Conservation (phyloP, 2,113 vertebrate genomes). For the Tichodroma muraria region DNA sequence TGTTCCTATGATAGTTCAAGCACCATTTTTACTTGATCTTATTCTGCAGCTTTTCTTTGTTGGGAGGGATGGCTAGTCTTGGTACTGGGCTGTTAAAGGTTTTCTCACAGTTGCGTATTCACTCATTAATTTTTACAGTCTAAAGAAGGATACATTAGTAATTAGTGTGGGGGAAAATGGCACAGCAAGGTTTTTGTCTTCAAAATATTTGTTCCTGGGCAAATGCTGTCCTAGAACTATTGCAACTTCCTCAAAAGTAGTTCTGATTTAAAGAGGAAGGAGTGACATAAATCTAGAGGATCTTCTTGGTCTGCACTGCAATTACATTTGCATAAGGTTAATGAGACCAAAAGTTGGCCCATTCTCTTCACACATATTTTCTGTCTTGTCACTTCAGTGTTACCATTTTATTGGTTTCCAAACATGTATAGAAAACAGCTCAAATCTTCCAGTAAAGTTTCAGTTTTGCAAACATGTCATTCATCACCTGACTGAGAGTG, state of each 20-base stretch:
- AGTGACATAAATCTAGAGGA: neutral
- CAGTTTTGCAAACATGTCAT: neutral
- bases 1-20: neutral
- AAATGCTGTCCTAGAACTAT: neutral
- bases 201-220: neutral
- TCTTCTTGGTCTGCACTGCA: neutral
- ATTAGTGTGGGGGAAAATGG: neutral
- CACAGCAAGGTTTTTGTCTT: neutral
- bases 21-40: neutral
- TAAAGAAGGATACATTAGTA: neutral
- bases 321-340: neutral
- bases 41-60: neutral
- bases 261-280: neutral
- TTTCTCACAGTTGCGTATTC: neutral
- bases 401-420: neutral
- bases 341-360: neutral
- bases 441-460: neutral
- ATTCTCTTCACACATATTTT: neutral
- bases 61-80: neutral
- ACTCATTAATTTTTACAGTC: neutral
- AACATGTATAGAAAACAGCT: neutral
- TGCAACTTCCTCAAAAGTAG: neutral
- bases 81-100: neutral
- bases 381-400: neutral
- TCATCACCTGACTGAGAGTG: neutral